phyloP scores from a whole-genome alignment of 2,113 vertebrate genomes.

The Aptenodytes forsteri region DNA sequence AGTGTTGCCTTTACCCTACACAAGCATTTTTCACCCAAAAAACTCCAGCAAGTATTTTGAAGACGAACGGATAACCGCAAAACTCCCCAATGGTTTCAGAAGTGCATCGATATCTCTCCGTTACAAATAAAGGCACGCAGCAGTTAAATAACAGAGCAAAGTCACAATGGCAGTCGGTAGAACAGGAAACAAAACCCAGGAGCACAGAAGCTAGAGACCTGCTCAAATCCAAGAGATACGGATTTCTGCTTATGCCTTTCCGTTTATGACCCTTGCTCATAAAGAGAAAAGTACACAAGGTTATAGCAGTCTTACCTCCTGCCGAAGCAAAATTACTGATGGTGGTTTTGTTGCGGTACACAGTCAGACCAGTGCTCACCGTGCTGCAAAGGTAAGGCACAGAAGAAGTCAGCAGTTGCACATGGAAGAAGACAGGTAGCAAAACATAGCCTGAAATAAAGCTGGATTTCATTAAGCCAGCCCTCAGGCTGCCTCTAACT shows the following conservation, averaged over 20 bases:
- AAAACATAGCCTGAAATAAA: background rate
- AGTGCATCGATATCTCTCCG: background rate
- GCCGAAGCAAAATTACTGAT: conserved; percentile 81
- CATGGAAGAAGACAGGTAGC: background rate
- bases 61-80: background rate
- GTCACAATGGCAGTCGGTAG: background rate
- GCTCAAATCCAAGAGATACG: background rate
- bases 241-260: background rate
- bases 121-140: background rate
- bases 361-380: conserved; percentile 82
- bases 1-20: background rate
- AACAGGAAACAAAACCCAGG: background rate
- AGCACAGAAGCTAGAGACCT: background rate
- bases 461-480: background rate
- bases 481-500: background rate
- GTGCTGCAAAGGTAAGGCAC: conserved; percentile 59
- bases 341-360: conserved; percentile 80
- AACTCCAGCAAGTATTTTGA: background rate
- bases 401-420: background rate
- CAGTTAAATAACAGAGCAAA: background rate
- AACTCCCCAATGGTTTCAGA: background rate
- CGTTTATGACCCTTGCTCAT: background rate
- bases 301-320: conserved; percentile 81
- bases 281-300: background rate
- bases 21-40: background rate